Evolutionary conservation across 2,888 invertebrate genomes (phyloP).

Genomic region (Cephalotes varians): DNA sequence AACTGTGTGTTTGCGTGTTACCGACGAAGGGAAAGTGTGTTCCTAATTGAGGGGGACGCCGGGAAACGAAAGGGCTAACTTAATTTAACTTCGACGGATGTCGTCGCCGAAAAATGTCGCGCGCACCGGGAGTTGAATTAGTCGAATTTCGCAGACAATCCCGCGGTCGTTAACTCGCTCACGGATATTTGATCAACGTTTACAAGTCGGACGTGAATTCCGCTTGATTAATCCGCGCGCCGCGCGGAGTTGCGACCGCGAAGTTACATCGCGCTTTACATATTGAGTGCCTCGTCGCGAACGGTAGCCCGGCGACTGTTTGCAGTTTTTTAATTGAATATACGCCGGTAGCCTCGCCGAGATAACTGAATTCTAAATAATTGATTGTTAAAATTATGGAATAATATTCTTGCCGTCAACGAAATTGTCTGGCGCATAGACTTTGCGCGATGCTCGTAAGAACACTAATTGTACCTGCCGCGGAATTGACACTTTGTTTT

Average conservation of each 20-base stretch:
- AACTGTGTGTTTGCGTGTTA: constrained; percentile 15
- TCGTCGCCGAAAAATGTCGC: constrained; percentile 40
- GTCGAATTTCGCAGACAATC: constrained; percentile 48
- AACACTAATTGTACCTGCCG: constrained; percentile 22
- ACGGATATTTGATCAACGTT: constrained; percentile 56
- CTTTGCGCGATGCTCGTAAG: constrained; percentile 18
- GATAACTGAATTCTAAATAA: constrained; percentile 53
- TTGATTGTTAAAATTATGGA: constrained; percentile 55
- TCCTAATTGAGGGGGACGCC: constrained; percentile 12
- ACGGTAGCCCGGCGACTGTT: constrained; percentile 36
- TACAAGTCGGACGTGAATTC: constrained; percentile 54
- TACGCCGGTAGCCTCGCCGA: constrained; percentile 34
- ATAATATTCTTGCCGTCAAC: constrained; percentile 23
- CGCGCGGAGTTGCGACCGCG: constrained; percentile 36
- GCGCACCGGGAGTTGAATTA: constrained; percentile 35
- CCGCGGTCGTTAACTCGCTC: constrained; percentile 52
- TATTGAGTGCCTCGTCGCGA: constrained; percentile 55
- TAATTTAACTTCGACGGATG: constrained; percentile 39
- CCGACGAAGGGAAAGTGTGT: neutral
- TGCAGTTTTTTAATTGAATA: constrained; percentile 56
- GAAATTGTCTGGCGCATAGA: constrained; percentile 1
- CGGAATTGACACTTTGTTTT: constrained; percentile 32
- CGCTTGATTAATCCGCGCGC: constrained; percentile 49
- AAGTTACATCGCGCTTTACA: constrained; percentile 57
- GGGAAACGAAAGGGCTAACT: constrained; percentile 31